These are phyloP conservation scores for Carpatolechia fugitivella DNA, from an alignment of 2,888 invertebrate genomes.

Conservation along the genomic window DNA sequence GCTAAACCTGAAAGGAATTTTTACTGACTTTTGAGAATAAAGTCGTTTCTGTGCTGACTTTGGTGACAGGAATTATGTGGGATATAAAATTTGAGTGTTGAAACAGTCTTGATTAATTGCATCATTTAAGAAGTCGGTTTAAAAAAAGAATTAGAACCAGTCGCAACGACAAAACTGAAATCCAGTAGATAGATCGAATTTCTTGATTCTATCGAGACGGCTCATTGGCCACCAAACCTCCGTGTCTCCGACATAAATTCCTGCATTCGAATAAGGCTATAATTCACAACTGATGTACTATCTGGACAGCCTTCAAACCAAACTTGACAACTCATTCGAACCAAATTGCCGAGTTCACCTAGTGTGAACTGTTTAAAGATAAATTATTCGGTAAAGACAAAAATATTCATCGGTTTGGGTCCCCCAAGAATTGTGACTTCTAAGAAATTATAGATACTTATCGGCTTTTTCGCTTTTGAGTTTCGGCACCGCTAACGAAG, in stretches of 20 bases:
- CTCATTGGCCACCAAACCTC: slow-evolving; percentile 57
- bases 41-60: neutral
- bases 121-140: too few relatives aligned
- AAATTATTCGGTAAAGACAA: slow-evolving; percentile 60
- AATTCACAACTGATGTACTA: slow-evolving; percentile 49
- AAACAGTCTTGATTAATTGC: slow-evolving; percentile 13
- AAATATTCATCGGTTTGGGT: slow-evolving; percentile 52
- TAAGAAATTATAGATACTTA: slow-evolving; percentile 69
- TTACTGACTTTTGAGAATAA: neutral
- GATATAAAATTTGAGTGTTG: slow-evolving; percentile 3
- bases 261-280: slow-evolving; percentile 58
- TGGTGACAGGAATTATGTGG: slow-evolving; percentile 1
- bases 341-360: slow-evolving; percentile 44
- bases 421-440: slow-evolving; percentile 54
- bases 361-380: slow-evolving; percentile 70
- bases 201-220: slow-evolving; percentile 50
- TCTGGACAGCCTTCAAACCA: slow-evolving; percentile 49
- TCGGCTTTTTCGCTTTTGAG: slow-evolving; percentile 62
- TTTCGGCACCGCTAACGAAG: slow-evolving; percentile 70
- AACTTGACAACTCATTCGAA: slow-evolving; percentile 66
- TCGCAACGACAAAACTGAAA: slow-evolving; percentile 31
- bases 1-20: slow-evolving; percentile 16
- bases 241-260: slow-evolving; percentile 58
- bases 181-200: slow-evolving; percentile 26
- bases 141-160: slow-evolving; percentile 1